A percentile compares a stretch with the other conserved stretches of the same genome.
Conservation (phyloP, 64 coral and sea anemone genomes). For the Trachythela sp. region DNA sequence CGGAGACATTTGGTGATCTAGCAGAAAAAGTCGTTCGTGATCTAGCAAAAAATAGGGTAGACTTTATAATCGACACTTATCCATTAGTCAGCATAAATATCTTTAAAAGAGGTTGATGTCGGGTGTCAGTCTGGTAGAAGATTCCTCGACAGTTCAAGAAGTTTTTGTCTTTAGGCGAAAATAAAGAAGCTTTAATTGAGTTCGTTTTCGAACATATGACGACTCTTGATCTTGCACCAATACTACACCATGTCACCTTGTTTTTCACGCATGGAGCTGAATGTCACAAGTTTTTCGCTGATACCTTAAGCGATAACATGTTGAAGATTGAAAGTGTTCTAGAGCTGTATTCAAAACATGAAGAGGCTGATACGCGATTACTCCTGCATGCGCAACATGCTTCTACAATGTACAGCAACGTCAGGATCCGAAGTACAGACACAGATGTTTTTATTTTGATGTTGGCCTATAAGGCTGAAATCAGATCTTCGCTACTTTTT, state of each 20-base stretch:
- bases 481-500: too few species aligned
- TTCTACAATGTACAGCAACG: not conserved
- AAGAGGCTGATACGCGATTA: too few species aligned
- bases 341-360: too few species aligned
- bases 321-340: constrained; percentile 6
- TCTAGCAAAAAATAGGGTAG: constrained; percentile 9
- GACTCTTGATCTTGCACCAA: not conserved
- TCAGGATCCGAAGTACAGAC: not conserved
- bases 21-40: constrained; percentile 21
- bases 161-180: constrained; percentile 15
- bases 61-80: constrained; percentile 16
- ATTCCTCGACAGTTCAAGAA: constrained; percentile 4
- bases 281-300: constrained; percentile 11
- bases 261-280: constrained; percentile 1
- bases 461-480: too few species aligned
- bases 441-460: too few species aligned
- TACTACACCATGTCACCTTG: not conserved
- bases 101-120: not conserved
- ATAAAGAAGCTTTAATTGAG: not conserved
- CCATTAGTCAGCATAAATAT: not conserved
- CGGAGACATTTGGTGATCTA: not conserved
- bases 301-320: not conserved
- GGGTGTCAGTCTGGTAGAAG: not conserved
- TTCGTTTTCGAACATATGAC: not conserved
- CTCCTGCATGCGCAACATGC: too few species aligned